A percentile compares a stretch with the other conserved stretches of the same genome.
Conservation (phyloP, 2,888 invertebrate genomes). For the Chaitophorus viminalis region DNA sequence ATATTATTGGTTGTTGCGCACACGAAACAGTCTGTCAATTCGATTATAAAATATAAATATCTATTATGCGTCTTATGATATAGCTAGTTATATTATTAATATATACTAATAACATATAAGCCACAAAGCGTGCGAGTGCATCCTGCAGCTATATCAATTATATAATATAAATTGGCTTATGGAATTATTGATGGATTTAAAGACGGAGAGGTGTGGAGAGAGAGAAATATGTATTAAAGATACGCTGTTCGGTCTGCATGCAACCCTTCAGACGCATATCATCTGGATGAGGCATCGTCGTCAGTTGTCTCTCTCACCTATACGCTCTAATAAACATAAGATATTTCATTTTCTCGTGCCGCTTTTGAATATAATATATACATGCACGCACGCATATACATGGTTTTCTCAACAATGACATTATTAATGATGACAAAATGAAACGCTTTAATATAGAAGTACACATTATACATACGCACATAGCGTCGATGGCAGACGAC, state of each 20-base stretch:
- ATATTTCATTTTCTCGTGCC: conserved; percentile 42
- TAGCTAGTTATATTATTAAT: too few species aligned
- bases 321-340: conserved; percentile 48
- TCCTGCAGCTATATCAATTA: too few species aligned
- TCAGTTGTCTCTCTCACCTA: background rate
- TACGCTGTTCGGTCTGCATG: conserved; percentile 5
- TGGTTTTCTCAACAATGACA: conserved; percentile 47
- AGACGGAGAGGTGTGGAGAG: too few species aligned
- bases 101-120: too few species aligned
- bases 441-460: conserved; percentile 22
- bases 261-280: conserved; percentile 36
- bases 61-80: too few species aligned
- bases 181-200: too few species aligned
- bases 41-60: too few species aligned
- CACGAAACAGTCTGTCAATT: too few species aligned
- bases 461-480: background rate
- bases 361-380: conserved; percentile 5
- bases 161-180: too few species aligned
- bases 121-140: too few species aligned
- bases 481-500: conserved; percentile 9
- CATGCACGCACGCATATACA: background rate
- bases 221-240: background rate
- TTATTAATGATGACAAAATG: conserved; percentile 53
- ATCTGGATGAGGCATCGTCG: conserved; percentile 19
- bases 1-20: too few species aligned